Evolutionary conservation across 2,888 invertebrate genomes (phyloP), one percentile per base, ranked within the genome.

Genomic region (Papilio protenor): DNA sequence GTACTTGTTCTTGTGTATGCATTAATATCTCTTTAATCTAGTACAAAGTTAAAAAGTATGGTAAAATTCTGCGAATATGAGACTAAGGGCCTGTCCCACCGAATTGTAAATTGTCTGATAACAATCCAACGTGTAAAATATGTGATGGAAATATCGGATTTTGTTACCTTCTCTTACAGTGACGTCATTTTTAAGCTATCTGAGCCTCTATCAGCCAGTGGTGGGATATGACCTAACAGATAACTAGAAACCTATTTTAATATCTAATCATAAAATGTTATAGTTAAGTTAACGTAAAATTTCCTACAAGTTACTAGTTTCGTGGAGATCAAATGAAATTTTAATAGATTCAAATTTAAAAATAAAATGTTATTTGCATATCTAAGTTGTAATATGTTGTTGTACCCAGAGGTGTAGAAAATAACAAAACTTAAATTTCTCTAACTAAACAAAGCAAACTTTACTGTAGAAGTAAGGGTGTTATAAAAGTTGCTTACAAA

Each of bases 401-500:
- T 40, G 3, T 33, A 33, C 6, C 3, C 23, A 18, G 10, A 52
- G 71, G 18, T 71, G 18, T 49, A 40, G 66, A 52, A 71, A 52
- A 49, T 52, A 71, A 23, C 21, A 49, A 18, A 49, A 8, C 18
- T 49, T 71, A 14, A 52, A 71, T 52, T n/a, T 45, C 49, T 21
- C 16, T 49, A 14, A 49, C 45, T 49, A 23, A 70, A 12, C 71
- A 52, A 71, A 55, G 27, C 18, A 71, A 71, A 52, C 18, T 52
- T 71, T 33, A 52, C 2, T 52, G 27, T 52, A 52, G 23, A 52
- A 27, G 49, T 52, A 23, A 52, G 52, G 5, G 27, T 52, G 27
- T 71, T 52, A 49, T 52, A 52, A 71, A 52, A 49, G 71, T 71
- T 71, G 52, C 52, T 52, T 52, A 49, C 23, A 49, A 49, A 71